These are phyloP conservation scores for Ptychodera flava DNA, from an alignment of 35 echinoderm and acorn worm genomes.

Conservation along the genomic window DNA sequence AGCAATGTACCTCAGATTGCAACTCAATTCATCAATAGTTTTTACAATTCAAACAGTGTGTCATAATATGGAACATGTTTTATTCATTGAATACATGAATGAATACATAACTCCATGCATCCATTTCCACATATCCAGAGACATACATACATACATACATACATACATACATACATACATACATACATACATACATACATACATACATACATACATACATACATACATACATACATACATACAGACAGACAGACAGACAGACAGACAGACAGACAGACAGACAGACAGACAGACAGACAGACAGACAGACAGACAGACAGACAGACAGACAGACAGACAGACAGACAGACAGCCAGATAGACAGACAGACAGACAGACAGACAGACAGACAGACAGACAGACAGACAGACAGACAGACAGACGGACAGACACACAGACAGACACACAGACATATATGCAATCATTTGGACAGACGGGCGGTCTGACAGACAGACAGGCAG, in stretches of 20 bases:
- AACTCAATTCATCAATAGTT: too few relatives aligned
- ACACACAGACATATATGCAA: slow-evolving; percentile 5
- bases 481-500: too few relatives aligned
- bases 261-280: not conserved
- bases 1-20: too few relatives aligned
- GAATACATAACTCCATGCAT: not conserved
- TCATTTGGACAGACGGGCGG: too few relatives aligned
- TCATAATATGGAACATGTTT: too few relatives aligned
- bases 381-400: not conserved
- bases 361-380: slow-evolving; percentile 3
- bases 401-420: not conserved
- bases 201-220: slow-evolving; percentile 29
- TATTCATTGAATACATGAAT: not conserved
- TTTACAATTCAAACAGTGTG: too few relatives aligned
- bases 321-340: not conserved
- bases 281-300: not conserved
- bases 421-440: slow-evolving; percentile 4
- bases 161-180: not conserved
- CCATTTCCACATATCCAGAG: not conserved
- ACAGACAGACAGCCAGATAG: not conserved
- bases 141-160: not conserved
- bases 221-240: slow-evolving; percentile 26
- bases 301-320: not conserved
- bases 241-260: slow-evolving; percentile 13
- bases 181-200: slow-evolving; percentile 19